phyloP scores from a whole-genome alignment of 92 coral and sea anemone species.

The Zoanthus gigantus region DNA sequence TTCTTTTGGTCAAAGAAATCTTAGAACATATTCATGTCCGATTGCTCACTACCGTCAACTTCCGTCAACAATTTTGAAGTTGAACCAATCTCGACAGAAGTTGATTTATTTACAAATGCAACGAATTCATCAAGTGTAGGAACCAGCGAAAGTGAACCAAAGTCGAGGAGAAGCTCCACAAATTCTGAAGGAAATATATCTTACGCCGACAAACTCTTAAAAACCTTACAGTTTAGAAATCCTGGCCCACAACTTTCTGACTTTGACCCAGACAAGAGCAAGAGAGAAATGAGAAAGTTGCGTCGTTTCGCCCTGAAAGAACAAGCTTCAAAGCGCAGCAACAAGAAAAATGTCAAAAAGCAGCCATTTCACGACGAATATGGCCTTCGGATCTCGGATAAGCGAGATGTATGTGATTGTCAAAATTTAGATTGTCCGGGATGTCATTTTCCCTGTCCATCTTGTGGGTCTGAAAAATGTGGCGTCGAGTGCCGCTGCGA shows the following conservation, averaged over 20 bases:
- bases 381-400: constrained; percentile 85
- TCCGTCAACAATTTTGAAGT: neutral
- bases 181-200: constrained; percentile 69
- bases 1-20: neutral
- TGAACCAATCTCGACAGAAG: neutral
- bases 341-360: constrained; percentile 53
- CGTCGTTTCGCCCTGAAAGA: constrained; percentile 67
- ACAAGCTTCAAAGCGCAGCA: constrained; percentile 50
- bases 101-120: neutral
- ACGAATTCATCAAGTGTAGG: constrained; percentile 6
- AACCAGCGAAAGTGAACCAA: constrained; percentile 26
- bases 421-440: constrained; percentile 94
- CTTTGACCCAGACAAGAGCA: constrained; percentile 94
- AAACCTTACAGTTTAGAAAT: constrained; percentile 86
- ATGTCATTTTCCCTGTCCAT: constrained; percentile 92
- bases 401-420: constrained; percentile 93
- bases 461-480: constrained; percentile 98
- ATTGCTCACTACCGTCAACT: neutral
- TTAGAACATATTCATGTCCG: neutral
- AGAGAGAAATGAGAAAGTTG: constrained; percentile 91
- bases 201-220: constrained; percentile 83
- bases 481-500: constrained; percentile 97
- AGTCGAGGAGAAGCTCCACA: constrained; percentile 60
- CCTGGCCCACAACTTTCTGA: constrained; percentile 91
- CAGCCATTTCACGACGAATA: constrained; percentile 80